Evolutionary conservation across 2,888 invertebrate genomes (phyloP), one percentile per base, ranked within the genome.

Genomic region (Mimumesa dahlbomi): DNA sequence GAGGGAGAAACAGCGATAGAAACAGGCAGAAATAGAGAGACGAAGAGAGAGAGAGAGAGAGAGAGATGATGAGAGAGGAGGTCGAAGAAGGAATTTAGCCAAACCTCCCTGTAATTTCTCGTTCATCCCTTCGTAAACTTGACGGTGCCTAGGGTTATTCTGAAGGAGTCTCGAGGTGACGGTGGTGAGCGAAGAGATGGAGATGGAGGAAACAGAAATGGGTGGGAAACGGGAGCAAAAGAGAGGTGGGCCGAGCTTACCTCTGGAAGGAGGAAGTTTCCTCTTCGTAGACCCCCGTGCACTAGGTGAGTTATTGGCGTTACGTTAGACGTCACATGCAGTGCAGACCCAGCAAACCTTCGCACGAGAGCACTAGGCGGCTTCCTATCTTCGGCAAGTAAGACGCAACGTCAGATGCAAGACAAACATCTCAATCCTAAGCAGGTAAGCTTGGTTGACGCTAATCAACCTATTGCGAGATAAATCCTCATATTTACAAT

Each of bases 281-380:
- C 58, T 74, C 62, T 50, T 54, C 61, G 43, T 52, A 31, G 62
- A 53, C 40, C 54, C 61, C 58, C 42, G 57, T 62, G 70, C 58
- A 52, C 64, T 70, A 77, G 80, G 78, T 85, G 81, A 85, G 79
- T 85, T 85, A 85, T 85, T 82, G 84, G 85, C 81, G 79, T 83
- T 84, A 82, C 85, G 79, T 84, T 85, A 83, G 66, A 84, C 83
- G 85, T 85, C 85, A 83, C 74, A 73, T 75, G 81, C 85, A 85
- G 85, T 52, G 52, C 65, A 61, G 57, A 68, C 57, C 57, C 48
- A 74, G 75, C 67, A 64, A 75, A 74, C 71, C 70, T 68, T 50
- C 69, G 52, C 72, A 75, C 65, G 77, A 73, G 67, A 71, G 69
- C 63, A 48, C 63, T 45, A 59, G n/a, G 22, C 68, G 46, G 56